Evolutionary conservation across 2,888 invertebrate species (phyloP).

Genomic region (Caenorhabditis sp.): DNA sequence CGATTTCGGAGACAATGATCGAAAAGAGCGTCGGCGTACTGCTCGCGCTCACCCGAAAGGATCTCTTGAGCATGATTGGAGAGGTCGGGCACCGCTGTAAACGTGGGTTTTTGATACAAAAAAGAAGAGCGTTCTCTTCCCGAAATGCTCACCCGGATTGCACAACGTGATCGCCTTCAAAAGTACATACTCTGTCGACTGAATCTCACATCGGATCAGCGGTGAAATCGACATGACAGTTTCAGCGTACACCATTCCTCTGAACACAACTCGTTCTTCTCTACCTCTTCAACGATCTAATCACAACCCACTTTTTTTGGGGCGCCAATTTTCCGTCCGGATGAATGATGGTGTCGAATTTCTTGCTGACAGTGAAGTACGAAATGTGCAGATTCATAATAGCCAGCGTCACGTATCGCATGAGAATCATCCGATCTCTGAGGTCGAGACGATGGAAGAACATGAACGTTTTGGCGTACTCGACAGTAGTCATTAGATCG

Average conservation of each 20-base stretch:
- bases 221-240: slow-evolving; percentile 45
- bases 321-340: slow-evolving; percentile 38
- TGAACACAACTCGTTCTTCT: no score
- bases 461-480: slow-evolving; percentile 47
- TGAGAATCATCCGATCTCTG: slow-evolving; percentile 17
- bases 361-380: slow-evolving; percentile 19
- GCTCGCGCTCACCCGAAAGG: slow-evolving; percentile 10
- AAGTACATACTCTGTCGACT: slow-evolving; percentile 20
- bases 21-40: slow-evolving; percentile 37
- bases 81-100: slow-evolving; percentile 34
- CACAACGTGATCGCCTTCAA: slow-evolving; percentile 48
- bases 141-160: slow-evolving; percentile 38
- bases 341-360: slow-evolving; percentile 28
- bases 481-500: slow-evolving; percentile 40
- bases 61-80: slow-evolving; percentile 19
- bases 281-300: no score
- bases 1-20: slow-evolving; percentile 39
- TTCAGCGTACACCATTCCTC: slow-evolving; percentile 43
- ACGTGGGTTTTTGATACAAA: background rate
- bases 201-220: slow-evolving; percentile 29
- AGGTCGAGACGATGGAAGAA: slow-evolving; percentile 25
- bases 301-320: slow-evolving; percentile 21
- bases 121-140: no score
- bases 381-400: slow-evolving; percentile 49
- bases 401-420: slow-evolving; percentile 23